Conservation (phyloP, 2,797 vertebrate genomes). For the Mormyrus proboscirostris region DNA sequence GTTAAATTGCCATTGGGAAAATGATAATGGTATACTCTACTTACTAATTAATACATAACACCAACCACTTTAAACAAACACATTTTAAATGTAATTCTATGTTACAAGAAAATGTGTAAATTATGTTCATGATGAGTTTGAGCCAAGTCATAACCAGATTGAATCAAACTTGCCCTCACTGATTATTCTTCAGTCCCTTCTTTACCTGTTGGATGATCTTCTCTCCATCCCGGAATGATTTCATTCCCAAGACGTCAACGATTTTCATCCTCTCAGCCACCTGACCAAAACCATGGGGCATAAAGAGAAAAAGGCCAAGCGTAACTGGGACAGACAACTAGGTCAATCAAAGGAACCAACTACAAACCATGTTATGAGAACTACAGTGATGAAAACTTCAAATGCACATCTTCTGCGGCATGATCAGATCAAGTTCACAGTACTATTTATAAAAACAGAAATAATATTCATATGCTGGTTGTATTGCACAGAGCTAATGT, state of each 20-base stretch:
- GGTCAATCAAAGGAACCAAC: background rate
- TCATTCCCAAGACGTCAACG: slow-evolving; percentile 89
- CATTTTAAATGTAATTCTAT: background rate
- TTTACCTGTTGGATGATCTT: slow-evolving; percentile 79
- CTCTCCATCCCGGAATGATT: slow-evolving; percentile 80
- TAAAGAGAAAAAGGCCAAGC: background rate
- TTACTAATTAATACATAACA: background rate
- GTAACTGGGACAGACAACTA: background rate
- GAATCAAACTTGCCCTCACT: background rate
- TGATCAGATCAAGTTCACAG: background rate
- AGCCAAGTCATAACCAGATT: background rate
- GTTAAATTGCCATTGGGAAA: background rate
- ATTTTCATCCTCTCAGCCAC: slow-evolving; percentile 91
- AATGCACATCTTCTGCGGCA: background rate
- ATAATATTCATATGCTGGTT: background rate
- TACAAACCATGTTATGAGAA: background rate
- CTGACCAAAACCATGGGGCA: slow-evolving; percentile 44
- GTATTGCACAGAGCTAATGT: background rate
- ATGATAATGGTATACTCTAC: background rate
- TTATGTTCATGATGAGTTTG: background rate
- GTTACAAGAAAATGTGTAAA: background rate
- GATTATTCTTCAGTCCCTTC: background rate
- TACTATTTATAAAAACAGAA: background rate
- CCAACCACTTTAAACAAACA: background rate
- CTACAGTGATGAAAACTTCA: background rate